phyloP scores from a whole-genome alignment of 2,888 invertebrate species.

The Melinaea menophilus region DNA sequence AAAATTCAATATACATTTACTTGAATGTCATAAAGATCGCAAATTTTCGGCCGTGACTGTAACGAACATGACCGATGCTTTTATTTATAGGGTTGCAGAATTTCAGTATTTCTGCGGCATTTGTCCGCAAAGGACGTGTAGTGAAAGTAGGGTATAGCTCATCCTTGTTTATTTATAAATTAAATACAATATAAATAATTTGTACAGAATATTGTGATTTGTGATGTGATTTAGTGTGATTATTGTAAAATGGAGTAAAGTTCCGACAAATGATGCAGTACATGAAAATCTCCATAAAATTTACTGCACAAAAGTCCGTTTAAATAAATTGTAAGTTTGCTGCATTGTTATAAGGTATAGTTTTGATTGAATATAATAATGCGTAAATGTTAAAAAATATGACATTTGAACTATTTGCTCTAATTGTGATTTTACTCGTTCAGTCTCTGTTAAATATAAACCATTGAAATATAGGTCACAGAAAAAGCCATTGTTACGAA shows the following conservation, averaged over 20 bases:
- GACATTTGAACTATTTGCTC: too few species aligned
- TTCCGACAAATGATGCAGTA: not conserved
- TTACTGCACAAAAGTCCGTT: too few species aligned
- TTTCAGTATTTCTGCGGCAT: constrained; percentile 28
- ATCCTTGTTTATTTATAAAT: constrained; percentile 9
- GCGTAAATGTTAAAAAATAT: too few species aligned
- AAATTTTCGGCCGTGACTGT: not conserved
- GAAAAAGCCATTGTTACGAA: too few species aligned
- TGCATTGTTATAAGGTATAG: too few species aligned
- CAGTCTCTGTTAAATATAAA: too few species aligned
- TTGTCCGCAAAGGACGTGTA: constrained; percentile 11
- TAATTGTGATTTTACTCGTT: too few species aligned
- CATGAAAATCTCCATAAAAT: constrained; percentile 4
- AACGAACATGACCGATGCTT: constrained; percentile 21
- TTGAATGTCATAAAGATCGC: not conserved
- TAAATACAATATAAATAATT: constrained; percentile 9
- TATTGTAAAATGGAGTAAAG: not conserved
- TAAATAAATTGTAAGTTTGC: too few species aligned
- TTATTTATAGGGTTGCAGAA: too few species aligned
- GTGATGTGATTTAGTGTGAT: constrained; percentile 2
- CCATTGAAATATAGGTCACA: too few species aligned
- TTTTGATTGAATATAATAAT: too few species aligned
- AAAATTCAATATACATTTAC: too few species aligned
- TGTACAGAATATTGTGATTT: constrained; percentile 5
- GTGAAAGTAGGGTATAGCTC: not conserved